Evolutionary conservation across 2,113 vertebrate species (phyloP), one percentile per base, ranked within the genome.

Genomic region (Mastomys coucha): DNA sequence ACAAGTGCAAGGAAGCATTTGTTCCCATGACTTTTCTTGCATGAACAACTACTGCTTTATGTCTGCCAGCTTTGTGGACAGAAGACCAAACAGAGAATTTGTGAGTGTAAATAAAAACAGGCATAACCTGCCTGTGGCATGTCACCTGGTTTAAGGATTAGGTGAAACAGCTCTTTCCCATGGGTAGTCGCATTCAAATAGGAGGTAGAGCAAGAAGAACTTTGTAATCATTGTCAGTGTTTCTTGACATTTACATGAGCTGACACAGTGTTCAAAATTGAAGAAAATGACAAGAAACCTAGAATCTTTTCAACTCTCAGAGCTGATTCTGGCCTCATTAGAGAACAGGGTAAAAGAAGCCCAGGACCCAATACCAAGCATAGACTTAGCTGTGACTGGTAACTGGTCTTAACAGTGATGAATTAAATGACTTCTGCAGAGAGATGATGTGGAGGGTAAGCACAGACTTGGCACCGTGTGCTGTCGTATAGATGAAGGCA

Each of bases 21-120:
- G 65, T 93, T 95, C 53, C 73, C 77, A 2, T 80, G 91, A 51
- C 80, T 95, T 93, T 94, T 87, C 94, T 45, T 58, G 39, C 60
- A 60, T 91, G 56, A 92, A 82, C 63, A 94, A 13, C 76, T 93
- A n/a, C 60, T 84, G 85, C 93, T 82, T 93, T 82, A 53, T 67
- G 91, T 63, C 86, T 93, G 70, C 86, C 92, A 82, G 72, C 92
- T 96, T 93, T 96, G 76, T 87, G 88, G 77, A 92, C 76, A 92
- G 80, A 94, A 96, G 84, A 90, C 67, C 77, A 94, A 75, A 87
- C 60, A 96, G 70, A 60, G 96, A 81, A 85, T 96, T 94, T 95
- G 45, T 91, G 75, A 92, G 49, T 95, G 45, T 91, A 85, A 87
- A 70, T 92, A 60, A 91, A 84, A 51, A 31, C 42, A 88, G 82